Conservation (phyloP, 92 coral and sea anemone species). For the Scolanthus callimorphus region DNA sequence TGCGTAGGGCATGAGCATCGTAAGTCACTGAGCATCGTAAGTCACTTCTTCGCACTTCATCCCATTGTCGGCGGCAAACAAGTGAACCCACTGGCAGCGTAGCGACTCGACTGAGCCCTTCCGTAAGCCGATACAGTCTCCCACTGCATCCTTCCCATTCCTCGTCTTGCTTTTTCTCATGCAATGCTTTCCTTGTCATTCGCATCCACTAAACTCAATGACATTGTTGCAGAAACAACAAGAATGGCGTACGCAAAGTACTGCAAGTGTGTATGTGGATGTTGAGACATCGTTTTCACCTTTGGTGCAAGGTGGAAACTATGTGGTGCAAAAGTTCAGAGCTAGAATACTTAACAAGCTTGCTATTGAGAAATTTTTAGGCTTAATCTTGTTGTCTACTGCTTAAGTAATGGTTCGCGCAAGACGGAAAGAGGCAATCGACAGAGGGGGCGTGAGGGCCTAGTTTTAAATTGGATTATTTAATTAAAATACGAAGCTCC, state of each 20-base stretch:
- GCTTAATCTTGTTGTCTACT: conserved; percentile 3
- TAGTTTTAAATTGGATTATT: too few relatives aligned
- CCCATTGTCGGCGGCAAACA: conserved; percentile 27
- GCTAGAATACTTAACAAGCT: conserved; percentile 8
- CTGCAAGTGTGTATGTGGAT: conserved; percentile 6
- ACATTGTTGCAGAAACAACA: conserved; percentile 13
- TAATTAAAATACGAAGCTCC: too few relatives aligned
- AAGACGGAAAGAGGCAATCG: too few relatives aligned
- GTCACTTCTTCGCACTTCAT: conserved; percentile 13
- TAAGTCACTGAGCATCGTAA: neutral
- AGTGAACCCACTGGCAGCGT: conserved; percentile 13
- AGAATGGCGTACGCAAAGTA: neutral
- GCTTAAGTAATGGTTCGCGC: too few relatives aligned
- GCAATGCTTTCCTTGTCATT: conserved; percentile 10
- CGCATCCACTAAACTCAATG: conserved; percentile 16
- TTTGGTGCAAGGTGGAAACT: conserved; percentile 19
- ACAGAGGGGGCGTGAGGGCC: too few relatives aligned
- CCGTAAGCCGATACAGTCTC: conserved; percentile 8
- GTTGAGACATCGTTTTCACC: conserved; percentile 6
- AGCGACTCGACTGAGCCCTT: conserved; percentile 17
- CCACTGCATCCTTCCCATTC: conserved; percentile 3
- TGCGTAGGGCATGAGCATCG: neutral
- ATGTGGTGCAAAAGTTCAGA: conserved; percentile 13
- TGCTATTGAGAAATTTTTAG: neutral
- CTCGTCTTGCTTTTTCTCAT: conserved; percentile 10